Percentiles rank a stretch among this genome's conserved stretches.
Conservation (phyloP, 2,888 invertebrate species). For the Cephus spinipes region DNA sequence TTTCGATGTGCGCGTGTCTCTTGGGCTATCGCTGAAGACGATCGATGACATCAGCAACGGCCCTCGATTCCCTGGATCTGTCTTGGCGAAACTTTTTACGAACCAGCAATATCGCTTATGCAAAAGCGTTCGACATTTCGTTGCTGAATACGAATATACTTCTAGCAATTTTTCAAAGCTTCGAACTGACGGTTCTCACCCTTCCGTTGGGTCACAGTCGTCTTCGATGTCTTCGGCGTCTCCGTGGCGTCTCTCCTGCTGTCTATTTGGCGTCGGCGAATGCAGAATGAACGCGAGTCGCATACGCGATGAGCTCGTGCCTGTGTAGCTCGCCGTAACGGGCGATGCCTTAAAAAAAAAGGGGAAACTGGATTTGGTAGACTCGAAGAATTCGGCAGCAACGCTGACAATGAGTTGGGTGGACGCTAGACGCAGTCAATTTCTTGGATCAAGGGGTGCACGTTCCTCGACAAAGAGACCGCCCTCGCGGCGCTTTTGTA, state of each 20-base stretch:
- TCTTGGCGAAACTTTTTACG: too few relatives aligned
- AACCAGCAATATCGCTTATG: too few relatives aligned
- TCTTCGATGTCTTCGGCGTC: not conserved
- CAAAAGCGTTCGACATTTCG: too few relatives aligned
- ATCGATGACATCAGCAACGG: not conserved
- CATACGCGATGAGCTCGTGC: not conserved
- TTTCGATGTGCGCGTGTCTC: not conserved
- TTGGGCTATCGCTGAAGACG: not conserved
- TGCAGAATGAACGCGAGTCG: constrained; percentile 23
- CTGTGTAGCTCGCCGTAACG: not conserved
- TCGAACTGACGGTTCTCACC: not conserved
- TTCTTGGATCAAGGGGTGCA: constrained; percentile 3
- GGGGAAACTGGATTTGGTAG: constrained; percentile 13
- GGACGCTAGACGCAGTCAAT: constrained; percentile 6
- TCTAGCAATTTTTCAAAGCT: not conserved
- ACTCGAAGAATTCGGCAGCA: not conserved
- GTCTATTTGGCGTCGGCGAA: constrained; percentile 11
- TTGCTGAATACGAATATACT: not conserved
- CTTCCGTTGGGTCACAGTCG: not conserved
- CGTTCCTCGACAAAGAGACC: constrained; percentile 7
- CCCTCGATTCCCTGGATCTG: too few relatives aligned
- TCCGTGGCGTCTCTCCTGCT: too few relatives aligned
- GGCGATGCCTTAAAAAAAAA: constrained; percentile 2
- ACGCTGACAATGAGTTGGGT: not conserved
- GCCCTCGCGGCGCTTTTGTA: constrained; percentile 21